phyloP scores from a whole-genome alignment of 2,888 invertebrate species.

The Strigamia maritima region DNA sequence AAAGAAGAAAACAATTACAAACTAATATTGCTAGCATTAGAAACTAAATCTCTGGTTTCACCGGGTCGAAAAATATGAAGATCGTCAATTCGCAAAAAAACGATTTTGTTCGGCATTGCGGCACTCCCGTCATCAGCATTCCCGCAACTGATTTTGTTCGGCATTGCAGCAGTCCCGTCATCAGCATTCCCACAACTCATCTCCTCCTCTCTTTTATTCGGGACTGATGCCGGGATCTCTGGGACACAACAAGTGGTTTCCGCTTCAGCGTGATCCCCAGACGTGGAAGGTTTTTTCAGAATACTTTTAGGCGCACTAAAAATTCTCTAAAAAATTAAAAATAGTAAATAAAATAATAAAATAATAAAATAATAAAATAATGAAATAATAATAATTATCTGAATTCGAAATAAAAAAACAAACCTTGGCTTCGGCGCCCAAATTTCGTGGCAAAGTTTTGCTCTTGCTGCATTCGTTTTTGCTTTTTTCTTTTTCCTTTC shows the following conservation, averaged over 20 bases:
- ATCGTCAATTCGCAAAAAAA: neutral
- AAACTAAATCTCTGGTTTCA: neutral
- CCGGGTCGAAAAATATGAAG: neutral
- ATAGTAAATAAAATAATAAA: neutral
- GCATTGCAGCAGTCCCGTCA: neutral
- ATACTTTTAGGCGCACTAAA: neutral
- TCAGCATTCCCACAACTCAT: too few relatives aligned
- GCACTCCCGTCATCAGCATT: neutral
- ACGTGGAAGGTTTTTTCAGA: neutral
- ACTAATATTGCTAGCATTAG: neutral
- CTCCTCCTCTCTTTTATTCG: neutral
- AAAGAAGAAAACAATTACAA: neutral
- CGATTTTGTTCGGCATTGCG: neutral
- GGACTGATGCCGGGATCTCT: too few relatives aligned
- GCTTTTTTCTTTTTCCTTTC: neutral
- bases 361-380: neutral
- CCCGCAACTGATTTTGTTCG: too few relatives aligned
- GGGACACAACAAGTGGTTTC: neutral
- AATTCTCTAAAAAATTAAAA: neutral
- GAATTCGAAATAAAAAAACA: neutral
- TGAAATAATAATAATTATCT: too few relatives aligned
- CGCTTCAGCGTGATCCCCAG: neutral
- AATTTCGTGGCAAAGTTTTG: neutral
- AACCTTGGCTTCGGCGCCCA: constrained; percentile 4
- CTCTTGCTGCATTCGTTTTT: neutral